Evolutionary conservation across 1,140 invertebrate species (phyloP).

Genomic region (Panulirus ornatus): DNA sequence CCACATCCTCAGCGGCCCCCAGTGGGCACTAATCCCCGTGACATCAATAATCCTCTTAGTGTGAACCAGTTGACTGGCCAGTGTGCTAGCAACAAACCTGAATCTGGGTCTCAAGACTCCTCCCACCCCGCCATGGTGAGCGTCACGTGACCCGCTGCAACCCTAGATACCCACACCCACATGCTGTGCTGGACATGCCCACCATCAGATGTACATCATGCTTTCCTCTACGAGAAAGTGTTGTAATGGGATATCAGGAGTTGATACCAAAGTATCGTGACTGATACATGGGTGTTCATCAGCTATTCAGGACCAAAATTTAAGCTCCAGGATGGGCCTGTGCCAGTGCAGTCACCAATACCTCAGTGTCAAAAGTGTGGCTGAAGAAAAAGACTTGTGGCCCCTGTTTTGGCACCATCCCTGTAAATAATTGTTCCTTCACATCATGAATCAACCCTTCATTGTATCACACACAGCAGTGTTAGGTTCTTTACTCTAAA

Average conservation of each 20-base stretch:
- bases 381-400: conserved; percentile 68
- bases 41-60: conserved; percentile 93
- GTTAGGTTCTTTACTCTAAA: conserved; percentile 66
- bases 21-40: conserved; percentile 92
- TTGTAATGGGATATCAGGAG: conserved; percentile 51
- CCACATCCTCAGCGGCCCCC: conserved; percentile 83
- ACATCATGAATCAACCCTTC: conserved; percentile 72
- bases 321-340: conserved; percentile 55
- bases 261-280: conserved; percentile 36
- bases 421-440: conserved; percentile 72
- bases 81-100: conserved; percentile 74
- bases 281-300: conserved; percentile 49
- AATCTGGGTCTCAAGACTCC: conserved; percentile 71
- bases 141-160: conserved; percentile 75
- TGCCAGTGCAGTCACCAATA: conserved; percentile 70
- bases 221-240: conserved; percentile 60
- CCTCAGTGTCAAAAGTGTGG: conserved; percentile 70
- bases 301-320: conserved; percentile 56
- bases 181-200: conserved; percentile 70
- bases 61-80: conserved; percentile 82
- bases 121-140: conserved; percentile 76
- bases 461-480: conserved; percentile 72
- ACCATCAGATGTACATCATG: conserved; percentile 46
- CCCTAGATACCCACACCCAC: conserved; percentile 63
- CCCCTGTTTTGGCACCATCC: conserved; percentile 70